Conservation (phyloP, 2,888 invertebrate species). For the Acheta domesticus region DNA sequence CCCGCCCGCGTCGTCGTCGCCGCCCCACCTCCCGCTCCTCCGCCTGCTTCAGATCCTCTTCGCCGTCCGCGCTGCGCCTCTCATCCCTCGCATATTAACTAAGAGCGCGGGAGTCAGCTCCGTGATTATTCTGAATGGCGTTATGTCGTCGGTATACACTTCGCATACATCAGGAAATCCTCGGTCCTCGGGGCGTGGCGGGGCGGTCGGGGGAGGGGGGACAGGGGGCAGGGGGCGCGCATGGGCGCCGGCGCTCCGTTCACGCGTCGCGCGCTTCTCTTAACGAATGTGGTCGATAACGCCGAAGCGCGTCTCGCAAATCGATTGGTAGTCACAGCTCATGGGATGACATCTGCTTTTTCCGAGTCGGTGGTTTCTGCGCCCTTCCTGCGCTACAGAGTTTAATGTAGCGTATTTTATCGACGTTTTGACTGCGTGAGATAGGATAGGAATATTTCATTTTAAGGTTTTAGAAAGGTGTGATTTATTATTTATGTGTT, state of each 20-base stretch:
- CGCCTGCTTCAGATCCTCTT: constrained; percentile 1
- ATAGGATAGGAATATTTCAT: constrained; percentile 18
- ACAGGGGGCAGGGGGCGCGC: background rate
- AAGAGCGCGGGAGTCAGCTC: constrained; percentile 6
- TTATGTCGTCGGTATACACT: constrained; percentile 5
- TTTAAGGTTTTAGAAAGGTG: background rate
- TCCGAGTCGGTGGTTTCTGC: constrained; percentile 8
- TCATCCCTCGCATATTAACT: constrained; percentile 9
- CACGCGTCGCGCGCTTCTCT: background rate
- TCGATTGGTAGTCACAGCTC: background rate
- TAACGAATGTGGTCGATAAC: constrained; percentile 7
- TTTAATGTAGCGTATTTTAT: constrained; percentile 18
- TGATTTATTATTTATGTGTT: background rate
- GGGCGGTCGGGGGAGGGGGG: background rate
- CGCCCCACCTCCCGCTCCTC: background rate
- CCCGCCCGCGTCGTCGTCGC: no score
- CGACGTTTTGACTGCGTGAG: constrained; percentile 18
- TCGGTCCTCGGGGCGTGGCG: background rate
- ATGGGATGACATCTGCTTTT: constrained; percentile 18
- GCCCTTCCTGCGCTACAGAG: constrained; percentile 8
- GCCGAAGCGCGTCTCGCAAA: background rate
- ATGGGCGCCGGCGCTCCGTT: background rate
- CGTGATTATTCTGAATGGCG: constrained; percentile 10
- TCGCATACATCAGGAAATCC: constrained; percentile 18
- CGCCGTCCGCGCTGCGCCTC: background rate